Percentiles rank a stretch among this genome's conserved stretches.
phyloP scores from a whole-genome alignment of 2,888 invertebrate genomes.

The Xestia ashworthii region DNA sequence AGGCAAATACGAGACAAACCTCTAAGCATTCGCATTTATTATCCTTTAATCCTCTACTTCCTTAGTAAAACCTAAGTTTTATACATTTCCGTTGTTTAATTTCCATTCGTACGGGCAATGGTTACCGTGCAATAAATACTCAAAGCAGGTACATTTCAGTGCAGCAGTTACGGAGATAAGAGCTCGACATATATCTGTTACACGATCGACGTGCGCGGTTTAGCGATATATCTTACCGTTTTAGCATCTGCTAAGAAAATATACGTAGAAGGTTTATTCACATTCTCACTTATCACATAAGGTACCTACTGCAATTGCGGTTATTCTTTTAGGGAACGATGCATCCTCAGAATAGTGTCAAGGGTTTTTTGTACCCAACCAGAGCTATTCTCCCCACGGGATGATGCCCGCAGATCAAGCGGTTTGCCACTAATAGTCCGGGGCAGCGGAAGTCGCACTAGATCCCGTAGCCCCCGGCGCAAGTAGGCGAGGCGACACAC shows the following conservation, averaged over 20 bases:
- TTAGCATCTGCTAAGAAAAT: background rate
- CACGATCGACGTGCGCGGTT: slow-evolving; percentile 50
- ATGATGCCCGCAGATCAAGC: too few relatives aligned
- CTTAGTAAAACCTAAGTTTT: slow-evolving; percentile 19
- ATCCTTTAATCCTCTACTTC: slow-evolving; percentile 11
- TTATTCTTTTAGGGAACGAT: background rate
- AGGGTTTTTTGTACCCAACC: too few relatives aligned
- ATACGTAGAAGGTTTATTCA: slow-evolving; percentile 20
- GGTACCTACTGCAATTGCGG: background rate
- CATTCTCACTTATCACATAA: background rate
- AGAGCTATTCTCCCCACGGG: too few relatives aligned
- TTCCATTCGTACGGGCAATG: slow-evolving; percentile 12
- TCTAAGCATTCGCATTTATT: slow-evolving; percentile 5
- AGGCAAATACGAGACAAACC: background rate
- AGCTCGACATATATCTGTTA: slow-evolving; percentile 52
- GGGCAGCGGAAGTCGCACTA: too few relatives aligned
- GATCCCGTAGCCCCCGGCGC: too few relatives aligned
- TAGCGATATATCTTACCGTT: slow-evolving; percentile 24
- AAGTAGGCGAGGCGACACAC: too few relatives aligned
- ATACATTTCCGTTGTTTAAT: slow-evolving; percentile 37
- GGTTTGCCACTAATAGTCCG: too few relatives aligned
- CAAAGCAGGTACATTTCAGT: slow-evolving; percentile 34
- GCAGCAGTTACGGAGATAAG: slow-evolving; percentile 45
- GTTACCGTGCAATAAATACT: slow-evolving; percentile 37
- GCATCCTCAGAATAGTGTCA: too few relatives aligned